Percentiles rank a stretch among this genome's conserved stretches.
phyloP scores from a whole-genome alignment of 1,140 invertebrate species.

The Dinoponera quadriceps region DNA sequence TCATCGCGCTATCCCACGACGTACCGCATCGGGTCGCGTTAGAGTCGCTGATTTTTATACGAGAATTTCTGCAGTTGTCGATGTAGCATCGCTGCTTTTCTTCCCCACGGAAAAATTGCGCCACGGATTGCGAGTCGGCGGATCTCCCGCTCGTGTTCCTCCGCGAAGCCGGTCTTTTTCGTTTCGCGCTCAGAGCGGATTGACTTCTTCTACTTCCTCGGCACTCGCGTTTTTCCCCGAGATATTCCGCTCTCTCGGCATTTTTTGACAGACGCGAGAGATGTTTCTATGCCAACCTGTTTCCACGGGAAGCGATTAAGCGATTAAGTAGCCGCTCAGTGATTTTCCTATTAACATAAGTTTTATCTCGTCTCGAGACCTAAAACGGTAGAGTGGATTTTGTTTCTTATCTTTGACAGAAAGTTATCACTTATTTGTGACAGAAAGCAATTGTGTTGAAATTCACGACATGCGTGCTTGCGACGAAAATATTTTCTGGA shows the following conservation, averaged over 20 bases:
- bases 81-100: conserved; percentile 6
- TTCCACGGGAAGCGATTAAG: not conserved
- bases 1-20: conserved; percentile 8
- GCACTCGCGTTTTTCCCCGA: not conserved
- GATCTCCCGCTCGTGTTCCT: not conserved
- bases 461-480: too few species aligned
- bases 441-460: too few species aligned
- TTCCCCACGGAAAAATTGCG: conserved; percentile 7
- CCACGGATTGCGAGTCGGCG: too few species aligned
- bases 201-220: conserved; percentile 10
- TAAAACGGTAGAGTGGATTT: too few species aligned
- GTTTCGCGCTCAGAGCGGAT: conserved; percentile 15
- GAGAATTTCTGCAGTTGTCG: not conserved
- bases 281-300: not conserved
- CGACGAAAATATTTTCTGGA: not conserved
- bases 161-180: conserved; percentile 30
- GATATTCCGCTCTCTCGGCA: not conserved
- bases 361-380: not conserved
- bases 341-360: not conserved
- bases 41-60: not conserved
- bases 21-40: too few species aligned
- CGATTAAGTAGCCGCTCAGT: not conserved
- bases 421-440: too few species aligned
- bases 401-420: too few species aligned
- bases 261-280: not conserved